Evolutionary conservation across 64 coral and sea anemone species (phyloP), one percentile per base, ranked within the genome.

Genomic region (Montipora efflorescens): DNA sequence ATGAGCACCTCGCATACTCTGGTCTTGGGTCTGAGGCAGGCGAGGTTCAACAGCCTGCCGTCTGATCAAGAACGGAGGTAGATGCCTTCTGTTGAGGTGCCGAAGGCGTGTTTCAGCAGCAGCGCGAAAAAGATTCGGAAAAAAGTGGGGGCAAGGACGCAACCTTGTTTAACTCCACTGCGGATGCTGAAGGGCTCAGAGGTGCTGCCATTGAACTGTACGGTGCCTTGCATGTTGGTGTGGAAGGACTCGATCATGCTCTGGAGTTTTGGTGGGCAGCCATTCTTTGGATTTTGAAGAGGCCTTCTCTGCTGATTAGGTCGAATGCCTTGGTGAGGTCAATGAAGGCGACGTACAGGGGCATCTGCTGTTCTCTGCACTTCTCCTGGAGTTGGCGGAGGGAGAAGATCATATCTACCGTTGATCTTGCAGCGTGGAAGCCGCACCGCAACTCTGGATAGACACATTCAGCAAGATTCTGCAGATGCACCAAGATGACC

Each of bases 261-360:
- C 2, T 59, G 8, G 0, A 59, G 19, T 3, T 59, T 80, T 16
- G 44, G 43, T 1, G 76, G 76, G 15, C 77, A 81, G 16, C 88
- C 76, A 2, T 69, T 79, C 57, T 90, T 90, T 4, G 12, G 53
- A 80, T 45, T 12, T 46, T 90, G 55, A 90, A 79, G 7, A 79
- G 77, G 50, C 88, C 44, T 6, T 80, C 43, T n/a, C 76, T 19
- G 66, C 61, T 80, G 5, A 90, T 44, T 5, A 48, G 48, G 55
- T 90, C 57, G 47, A 90, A 90, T 0, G 88, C 53, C 76, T 80
- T 80, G 25, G 88, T 90, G 0, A 80, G 88, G 16, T 90, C 58
- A 1, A 79, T 59, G 57, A 67, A 62, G 12, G 76, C 73, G 11
- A 89, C 10, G 73, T 28, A 89, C 2, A 78, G 21, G 28, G 28